phyloP scores from a whole-genome alignment of 1,140 invertebrate species.

The Orius laevigatus region DNA sequence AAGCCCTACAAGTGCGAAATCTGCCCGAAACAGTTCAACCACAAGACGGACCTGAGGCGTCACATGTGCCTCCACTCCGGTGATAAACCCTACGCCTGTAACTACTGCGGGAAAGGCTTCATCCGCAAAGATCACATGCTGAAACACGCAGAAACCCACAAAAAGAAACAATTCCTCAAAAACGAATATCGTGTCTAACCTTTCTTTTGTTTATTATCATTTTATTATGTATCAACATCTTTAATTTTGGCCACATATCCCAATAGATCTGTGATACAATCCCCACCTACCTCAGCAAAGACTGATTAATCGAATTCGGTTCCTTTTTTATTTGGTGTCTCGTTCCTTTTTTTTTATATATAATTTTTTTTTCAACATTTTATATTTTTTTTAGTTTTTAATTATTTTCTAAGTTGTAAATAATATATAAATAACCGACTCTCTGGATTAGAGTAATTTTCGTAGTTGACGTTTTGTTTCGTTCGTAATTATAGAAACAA shows the following conservation, averaged over 20 bases:
- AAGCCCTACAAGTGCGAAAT: conserved; percentile 77
- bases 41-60: conserved; percentile 78
- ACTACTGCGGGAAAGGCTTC: conserved; percentile 71
- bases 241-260: conserved; percentile 4
- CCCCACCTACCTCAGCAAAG: conserved; percentile 10
- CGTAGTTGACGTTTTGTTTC: too few species aligned
- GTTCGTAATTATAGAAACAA: too few species aligned
- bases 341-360: not conserved
- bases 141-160: conserved; percentile 80
- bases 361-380: too few species aligned
- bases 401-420: too few species aligned
- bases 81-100: conserved; percentile 60
- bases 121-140: conserved; percentile 86
- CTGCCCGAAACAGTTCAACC: conserved; percentile 77
- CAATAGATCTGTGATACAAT: conserved; percentile 10
- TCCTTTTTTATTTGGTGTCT: conserved; percentile 8
- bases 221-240: too few species aligned
- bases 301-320: conserved; percentile 3
- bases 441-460: too few species aligned
- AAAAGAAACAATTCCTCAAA: conserved; percentile 25
- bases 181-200: conserved; percentile 1
- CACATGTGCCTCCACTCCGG: conserved; percentile 69
- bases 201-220: not conserved
- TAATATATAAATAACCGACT: too few species aligned
- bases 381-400: too few species aligned